phyloP scores from a whole-genome alignment of 2,888 invertebrate species.

The Dicyrtomina minuta region DNA sequence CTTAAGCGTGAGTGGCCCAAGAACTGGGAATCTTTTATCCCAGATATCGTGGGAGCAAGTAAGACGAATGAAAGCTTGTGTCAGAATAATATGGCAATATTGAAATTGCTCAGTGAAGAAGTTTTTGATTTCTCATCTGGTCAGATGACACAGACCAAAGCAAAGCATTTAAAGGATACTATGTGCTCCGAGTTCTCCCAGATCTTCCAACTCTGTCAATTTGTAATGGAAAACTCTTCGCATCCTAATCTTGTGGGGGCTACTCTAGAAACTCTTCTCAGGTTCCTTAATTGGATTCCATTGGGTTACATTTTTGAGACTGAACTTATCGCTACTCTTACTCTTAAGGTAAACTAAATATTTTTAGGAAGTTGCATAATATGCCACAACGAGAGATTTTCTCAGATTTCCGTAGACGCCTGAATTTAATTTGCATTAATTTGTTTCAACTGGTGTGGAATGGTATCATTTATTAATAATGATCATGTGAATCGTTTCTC shows the following conservation, averaged over 20 bases:
- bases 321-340: conserved; percentile 87
- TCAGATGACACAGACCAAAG: conserved; percentile 97
- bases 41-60: conserved; percentile 98
- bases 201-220: conserved; percentile 96
- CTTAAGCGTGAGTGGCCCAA: conserved; percentile 99
- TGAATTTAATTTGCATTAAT: no score
- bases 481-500: conserved; percentile 46
- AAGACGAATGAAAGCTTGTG: conserved; percentile 98
- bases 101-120: conserved; percentile 96
- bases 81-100: conserved; percentile 99
- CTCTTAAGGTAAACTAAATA: conserved; percentile 69
- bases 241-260: conserved; percentile 94
- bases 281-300: conserved; percentile 99
- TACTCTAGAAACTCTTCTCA: conserved; percentile 90
- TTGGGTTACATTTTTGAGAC: conserved; percentile 99
- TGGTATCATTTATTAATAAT: no score
- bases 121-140: conserved; percentile 98
- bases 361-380: conserved; percentile 3
- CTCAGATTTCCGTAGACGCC: no score
- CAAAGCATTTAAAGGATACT: conserved; percentile 97
- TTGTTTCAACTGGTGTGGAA: no score
- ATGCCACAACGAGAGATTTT: no score
- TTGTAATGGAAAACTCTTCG: conserved; percentile 96
- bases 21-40: conserved; percentile 98
- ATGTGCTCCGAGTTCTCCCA: conserved; percentile 99